Evolutionary conservation across 2,888 invertebrate species (phyloP).

Genomic region (Drosophila ustulata): DNA sequence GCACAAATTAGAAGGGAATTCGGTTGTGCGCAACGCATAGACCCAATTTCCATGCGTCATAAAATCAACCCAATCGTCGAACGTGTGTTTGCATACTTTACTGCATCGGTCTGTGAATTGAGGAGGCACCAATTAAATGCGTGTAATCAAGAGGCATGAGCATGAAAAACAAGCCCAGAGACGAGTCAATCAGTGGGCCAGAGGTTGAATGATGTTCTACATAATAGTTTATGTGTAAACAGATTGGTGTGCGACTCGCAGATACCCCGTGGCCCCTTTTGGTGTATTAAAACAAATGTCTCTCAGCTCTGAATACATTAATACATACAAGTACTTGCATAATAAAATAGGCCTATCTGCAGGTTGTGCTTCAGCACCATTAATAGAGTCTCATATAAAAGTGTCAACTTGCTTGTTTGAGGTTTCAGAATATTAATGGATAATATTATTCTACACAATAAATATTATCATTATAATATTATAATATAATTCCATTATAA

Average conservation of each 20-base stretch:
- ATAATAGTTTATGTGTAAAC: background rate
- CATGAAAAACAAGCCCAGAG: slow-evolving; percentile 20
- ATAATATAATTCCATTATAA: too few species aligned
- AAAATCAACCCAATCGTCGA: slow-evolving; percentile 29
- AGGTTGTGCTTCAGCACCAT: background rate
- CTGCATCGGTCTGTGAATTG: slow-evolving; percentile 14
- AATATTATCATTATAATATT: too few species aligned
- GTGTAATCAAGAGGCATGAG: slow-evolving; percentile 28
- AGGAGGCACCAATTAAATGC: slow-evolving; percentile 32
- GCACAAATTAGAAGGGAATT: slow-evolving; percentile 47
- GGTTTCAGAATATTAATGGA: too few species aligned
- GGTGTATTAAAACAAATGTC: background rate
- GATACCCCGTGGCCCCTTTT: slow-evolving; percentile 2
- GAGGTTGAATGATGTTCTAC: slow-evolving; percentile 20
- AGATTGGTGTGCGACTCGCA: background rate
- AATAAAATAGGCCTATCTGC: background rate
- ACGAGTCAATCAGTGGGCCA: slow-evolving; percentile 25
- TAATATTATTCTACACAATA: too few species aligned
- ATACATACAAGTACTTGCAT: background rate
- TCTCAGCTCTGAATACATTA: background rate
- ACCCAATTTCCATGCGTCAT: slow-evolving; percentile 45
- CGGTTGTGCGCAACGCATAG: slow-evolving; percentile 43
- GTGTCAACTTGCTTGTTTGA: too few species aligned
- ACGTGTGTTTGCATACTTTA: slow-evolving; percentile 57
- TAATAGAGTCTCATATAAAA: too few species aligned